phyloP scores from a whole-genome alignment of 2,888 invertebrate genomes.

The Lagria hirta region DNA sequence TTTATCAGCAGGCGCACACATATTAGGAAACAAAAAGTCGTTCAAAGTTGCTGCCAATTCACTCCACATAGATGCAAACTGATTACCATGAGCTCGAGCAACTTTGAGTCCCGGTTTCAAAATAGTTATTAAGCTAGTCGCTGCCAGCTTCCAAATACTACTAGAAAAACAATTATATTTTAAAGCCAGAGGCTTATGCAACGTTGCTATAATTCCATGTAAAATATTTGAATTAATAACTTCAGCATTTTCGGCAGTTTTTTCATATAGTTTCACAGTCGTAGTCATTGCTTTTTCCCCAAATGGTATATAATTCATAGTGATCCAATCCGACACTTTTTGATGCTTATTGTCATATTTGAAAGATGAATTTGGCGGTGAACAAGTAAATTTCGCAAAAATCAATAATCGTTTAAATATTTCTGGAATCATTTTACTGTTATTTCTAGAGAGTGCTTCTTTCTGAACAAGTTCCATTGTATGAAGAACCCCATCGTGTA shows the following conservation, averaged over 20 bases:
- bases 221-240: constrained; percentile 73
- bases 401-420: constrained; percentile 67
- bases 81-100: constrained; percentile 75
- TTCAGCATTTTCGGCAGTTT: constrained; percentile 68
- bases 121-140: constrained; percentile 73
- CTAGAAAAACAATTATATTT: constrained; percentile 81
- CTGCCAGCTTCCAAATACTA: constrained; percentile 81
- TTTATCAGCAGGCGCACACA: constrained; percentile 63
- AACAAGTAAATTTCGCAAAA: constrained; percentile 71
- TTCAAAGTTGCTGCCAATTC: constrained; percentile 83
- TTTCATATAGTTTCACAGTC: constrained; percentile 73
- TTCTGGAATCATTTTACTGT: constrained; percentile 65
- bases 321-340: constrained; percentile 69
- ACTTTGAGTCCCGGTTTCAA: constrained; percentile 84
- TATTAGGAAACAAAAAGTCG: constrained; percentile 86
- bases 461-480: constrained; percentile 87
- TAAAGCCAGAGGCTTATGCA: constrained; percentile 73
- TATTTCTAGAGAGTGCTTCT: constrained; percentile 61
- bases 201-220: constrained; percentile 64
- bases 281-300: constrained; percentile 77
- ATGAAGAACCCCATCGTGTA: constrained; percentile 83
- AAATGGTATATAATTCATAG: constrained; percentile 83
- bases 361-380: constrained; percentile 62
- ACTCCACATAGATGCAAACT: constrained; percentile 80
- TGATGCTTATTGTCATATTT: constrained; percentile 58